Percentiles rank a stretch among this genome's conserved stretches.
Evolutionary conservation across 2,888 invertebrate species (phyloP).

Genomic region (Arrhopalites spinosus): DNA sequence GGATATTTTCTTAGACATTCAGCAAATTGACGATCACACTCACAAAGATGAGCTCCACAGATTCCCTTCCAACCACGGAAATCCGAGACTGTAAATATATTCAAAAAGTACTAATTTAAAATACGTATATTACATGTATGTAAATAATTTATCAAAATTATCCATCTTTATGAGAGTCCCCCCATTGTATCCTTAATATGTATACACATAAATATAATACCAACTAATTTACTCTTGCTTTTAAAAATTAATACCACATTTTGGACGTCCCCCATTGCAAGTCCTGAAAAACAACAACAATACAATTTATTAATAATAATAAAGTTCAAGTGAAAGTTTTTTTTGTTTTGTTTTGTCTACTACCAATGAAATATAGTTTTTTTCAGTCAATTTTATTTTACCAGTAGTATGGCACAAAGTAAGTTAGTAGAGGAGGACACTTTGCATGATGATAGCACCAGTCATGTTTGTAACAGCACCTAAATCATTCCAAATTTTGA

Average conservation of each 20-base stretch:
- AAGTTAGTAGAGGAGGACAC: slow-evolving; percentile 79
- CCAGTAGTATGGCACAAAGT: slow-evolving; percentile 86
- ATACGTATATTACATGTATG: no score
- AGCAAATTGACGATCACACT: slow-evolving; percentile 79
- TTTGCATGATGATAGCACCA: slow-evolving; percentile 79
- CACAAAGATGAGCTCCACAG: slow-evolving; percentile 79
- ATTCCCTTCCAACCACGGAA: slow-evolving; percentile 63
- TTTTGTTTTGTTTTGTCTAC: no score
- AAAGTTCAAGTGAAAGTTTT: no score
- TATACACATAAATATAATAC: background rate
- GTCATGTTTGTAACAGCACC: slow-evolving; percentile 85
- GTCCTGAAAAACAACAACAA: no score
- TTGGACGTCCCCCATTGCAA: slow-evolving; percentile 75
- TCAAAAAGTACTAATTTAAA: no score
- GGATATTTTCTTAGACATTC: slow-evolving; percentile 76
- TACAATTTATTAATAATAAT: no score
- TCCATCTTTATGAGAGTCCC: no score
- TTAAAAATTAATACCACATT: slow-evolving; percentile 68
- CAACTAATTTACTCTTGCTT: background rate
- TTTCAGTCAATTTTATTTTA: no score
- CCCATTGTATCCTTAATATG: no score
- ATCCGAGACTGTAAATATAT: slow-evolving; percentile 61
- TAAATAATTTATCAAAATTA: no score
- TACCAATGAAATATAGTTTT: no score
- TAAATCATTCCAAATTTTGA: slow-evolving; percentile 58